Evolutionary conservation across 2,888 invertebrate genomes (phyloP).

Genomic region (Chaetogeoica ovagalla): DNA sequence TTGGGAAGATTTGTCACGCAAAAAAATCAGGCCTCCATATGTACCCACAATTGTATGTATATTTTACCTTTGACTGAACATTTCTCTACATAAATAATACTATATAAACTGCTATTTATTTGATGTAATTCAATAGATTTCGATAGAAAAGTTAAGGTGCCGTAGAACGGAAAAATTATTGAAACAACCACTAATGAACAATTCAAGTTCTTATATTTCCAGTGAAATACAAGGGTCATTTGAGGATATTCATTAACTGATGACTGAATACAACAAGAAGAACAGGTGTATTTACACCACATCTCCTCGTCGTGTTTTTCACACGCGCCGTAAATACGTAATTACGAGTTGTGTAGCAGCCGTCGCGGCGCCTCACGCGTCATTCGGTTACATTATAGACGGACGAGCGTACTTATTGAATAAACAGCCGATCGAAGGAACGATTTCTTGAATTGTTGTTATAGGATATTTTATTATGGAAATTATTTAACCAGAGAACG

Average conservation of each 20-base stretch:
- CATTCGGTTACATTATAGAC: no score
- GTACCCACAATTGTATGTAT: conserved; percentile 92
- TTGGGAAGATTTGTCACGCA: conserved; percentile 93
- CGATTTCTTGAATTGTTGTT: no score
- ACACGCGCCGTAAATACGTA: no score
- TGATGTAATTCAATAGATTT: conserved; percentile 63
- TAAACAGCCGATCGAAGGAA: no score
- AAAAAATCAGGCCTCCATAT: conserved; percentile 95
- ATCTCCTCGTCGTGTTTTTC: no score
- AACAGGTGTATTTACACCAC: not conserved
- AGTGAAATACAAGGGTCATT: conserved; percentile 84
- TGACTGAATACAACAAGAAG: conserved; percentile 82
- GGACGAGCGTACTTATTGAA: no score
- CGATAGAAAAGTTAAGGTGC: conserved; percentile 97
- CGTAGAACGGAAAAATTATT: conserved; percentile 98
- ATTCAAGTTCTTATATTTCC: no score
- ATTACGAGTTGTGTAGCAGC: no score
- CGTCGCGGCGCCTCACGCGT: no score
- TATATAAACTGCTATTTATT: no score
- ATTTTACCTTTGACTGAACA: conserved; percentile 21
- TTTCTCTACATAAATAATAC: not conserved
- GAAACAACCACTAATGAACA: conserved; percentile 65
- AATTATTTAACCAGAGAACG: no score
- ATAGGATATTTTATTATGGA: no score
- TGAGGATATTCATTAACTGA: conserved; percentile 92